Percentiles rank a stretch among this genome's conserved stretches.
Evolutionary conservation across 1,140 invertebrate species (phyloP).

Genomic region (Drosophila takahashii): DNA sequence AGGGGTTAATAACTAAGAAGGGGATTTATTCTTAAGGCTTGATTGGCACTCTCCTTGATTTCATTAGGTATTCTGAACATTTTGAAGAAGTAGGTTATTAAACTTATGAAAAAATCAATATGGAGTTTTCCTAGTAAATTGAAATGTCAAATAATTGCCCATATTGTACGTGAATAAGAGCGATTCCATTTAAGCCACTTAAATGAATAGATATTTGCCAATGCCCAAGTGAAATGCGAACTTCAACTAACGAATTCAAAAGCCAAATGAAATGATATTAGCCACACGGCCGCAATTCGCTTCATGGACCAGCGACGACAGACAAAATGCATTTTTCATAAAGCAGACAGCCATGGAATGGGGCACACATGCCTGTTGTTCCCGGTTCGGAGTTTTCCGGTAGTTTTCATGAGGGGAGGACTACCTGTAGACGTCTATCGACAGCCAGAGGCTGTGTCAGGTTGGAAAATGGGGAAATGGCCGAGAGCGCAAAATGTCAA

Average conservation of each 20-base stretch:
- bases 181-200: constrained; percentile 37
- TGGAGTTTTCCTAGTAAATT: neutral
- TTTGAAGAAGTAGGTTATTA: too few species aligned
- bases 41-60: constrained; percentile 24
- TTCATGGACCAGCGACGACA: constrained; percentile 59
- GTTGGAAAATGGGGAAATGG: constrained; percentile 48
- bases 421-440: constrained; percentile 67
- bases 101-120: neutral
- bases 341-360: constrained; percentile 64
- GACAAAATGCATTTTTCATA: constrained; percentile 80
- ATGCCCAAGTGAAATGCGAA: constrained; percentile 27
- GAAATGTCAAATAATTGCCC: neutral
- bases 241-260: constrained; percentile 49
- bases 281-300: constrained; percentile 47
- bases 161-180: constrained; percentile 5
- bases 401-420: neutral
- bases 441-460: constrained; percentile 48
- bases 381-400: neutral
- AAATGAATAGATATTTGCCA: constrained; percentile 35
- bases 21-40: neutral
- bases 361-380: constrained; percentile 1
- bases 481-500: constrained; percentile 76
- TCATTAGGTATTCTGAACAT: neutral
- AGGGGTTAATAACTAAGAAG: neutral
- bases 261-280: constrained; percentile 70